Percentiles rank a stretch among this genome's conserved stretches.
Evolutionary conservation across 2,888 invertebrate genomes (phyloP).

Genomic region (Caenorhabditis sp.): DNA sequence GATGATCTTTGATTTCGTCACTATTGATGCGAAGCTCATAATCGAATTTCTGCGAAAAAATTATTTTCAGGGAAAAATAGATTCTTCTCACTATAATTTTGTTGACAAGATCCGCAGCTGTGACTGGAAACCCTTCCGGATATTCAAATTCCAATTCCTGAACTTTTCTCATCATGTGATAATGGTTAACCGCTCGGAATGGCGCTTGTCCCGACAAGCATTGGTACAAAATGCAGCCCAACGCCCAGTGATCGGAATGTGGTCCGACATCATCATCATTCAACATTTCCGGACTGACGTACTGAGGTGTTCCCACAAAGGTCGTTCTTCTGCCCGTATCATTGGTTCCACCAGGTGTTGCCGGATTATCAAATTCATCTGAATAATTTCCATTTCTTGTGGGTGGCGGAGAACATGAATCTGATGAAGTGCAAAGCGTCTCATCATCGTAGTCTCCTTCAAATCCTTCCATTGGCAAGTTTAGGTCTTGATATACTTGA

Average conservation of each 20-base stretch:
- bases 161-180: conserved; percentile 94
- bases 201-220: conserved; percentile 92
- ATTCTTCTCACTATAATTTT: conserved; percentile 77
- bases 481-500: conserved; percentile 71
- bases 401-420: conserved; percentile 12
- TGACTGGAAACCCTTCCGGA: conserved; percentile 86
- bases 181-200: conserved; percentile 88
- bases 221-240: conserved; percentile 79
- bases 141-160: conserved; percentile 86
- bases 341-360: neutral
- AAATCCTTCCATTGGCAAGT: conserved; percentile 19
- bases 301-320: conserved; percentile 98
- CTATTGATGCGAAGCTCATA: conserved; percentile 71
- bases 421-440: neutral
- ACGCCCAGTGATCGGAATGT: conserved; percentile 91
- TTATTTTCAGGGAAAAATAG: conserved; percentile 75
- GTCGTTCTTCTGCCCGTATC: conserved; percentile 66
- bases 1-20: conserved; percentile 83
- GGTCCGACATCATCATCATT: conserved; percentile 71
- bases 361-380: conserved; percentile 23
- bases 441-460: conserved; percentile 9
- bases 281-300: conserved; percentile 95
- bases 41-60: conserved; percentile 29
- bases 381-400: conserved; percentile 6
- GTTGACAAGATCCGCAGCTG: conserved; percentile 87